Percentiles rank a stretch among this genome's conserved stretches.
Evolutionary conservation across 2,888 invertebrate species (phyloP).

Genomic region (Aphodius granarius): DNA sequence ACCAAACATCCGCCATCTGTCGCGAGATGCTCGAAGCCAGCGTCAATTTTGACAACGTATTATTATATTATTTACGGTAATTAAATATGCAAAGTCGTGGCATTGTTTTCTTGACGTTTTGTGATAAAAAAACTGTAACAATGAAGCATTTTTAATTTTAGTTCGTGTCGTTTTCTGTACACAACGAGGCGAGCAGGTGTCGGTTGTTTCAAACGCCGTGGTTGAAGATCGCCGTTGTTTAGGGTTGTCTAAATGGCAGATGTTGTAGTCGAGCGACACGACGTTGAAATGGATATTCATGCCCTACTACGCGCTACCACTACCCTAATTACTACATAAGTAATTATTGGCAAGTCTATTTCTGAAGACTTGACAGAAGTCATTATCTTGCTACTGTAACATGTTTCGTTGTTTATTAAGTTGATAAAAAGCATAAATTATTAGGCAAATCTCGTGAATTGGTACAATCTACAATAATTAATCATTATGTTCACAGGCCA

Average conservation of each 20-base stretch:
- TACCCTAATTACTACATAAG: not conserved
- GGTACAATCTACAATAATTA: not conserved
- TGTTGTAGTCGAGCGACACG: not conserved
- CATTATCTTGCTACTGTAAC: not conserved
- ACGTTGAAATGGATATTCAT: not conserved
- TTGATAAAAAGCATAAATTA: too few species aligned
- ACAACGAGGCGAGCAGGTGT: not conserved
- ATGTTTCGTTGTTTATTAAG: not conserved
- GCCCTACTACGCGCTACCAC: not conserved
- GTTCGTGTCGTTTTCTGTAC: not conserved
- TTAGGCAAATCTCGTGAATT: too few species aligned
- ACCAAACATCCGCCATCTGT: not conserved
- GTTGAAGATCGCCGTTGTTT: not conserved
- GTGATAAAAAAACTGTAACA: not conserved
- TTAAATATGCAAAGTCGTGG: not conserved
- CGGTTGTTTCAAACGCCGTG: not conserved
- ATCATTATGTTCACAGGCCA: not conserved
- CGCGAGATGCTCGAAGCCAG: not conserved
- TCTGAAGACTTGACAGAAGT: not conserved
- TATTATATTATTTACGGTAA: not conserved
- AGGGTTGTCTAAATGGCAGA: not conserved
- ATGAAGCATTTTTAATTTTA: not conserved
- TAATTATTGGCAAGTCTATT: not conserved
- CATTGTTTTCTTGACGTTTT: not conserved
- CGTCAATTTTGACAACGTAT: not conserved